Conservation (phyloP, 2,797 vertebrate species). For the Myotis pilosus region DNA sequence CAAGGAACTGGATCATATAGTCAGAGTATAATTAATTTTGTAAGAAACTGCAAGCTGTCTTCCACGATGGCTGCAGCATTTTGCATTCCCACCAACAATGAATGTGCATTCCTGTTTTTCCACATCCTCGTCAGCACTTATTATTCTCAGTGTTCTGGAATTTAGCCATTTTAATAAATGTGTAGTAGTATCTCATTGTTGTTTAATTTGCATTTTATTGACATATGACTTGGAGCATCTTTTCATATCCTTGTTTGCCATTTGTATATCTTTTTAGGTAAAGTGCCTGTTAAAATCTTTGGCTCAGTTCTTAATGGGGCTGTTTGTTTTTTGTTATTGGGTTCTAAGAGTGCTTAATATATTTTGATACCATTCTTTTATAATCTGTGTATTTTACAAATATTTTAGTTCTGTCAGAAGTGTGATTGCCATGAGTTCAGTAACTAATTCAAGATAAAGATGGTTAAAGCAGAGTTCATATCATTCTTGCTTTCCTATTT, state of each 20-base stretch:
- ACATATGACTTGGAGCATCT: neutral
- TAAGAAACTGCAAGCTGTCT: neutral
- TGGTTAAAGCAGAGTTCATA: too few species aligned
- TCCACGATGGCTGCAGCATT: neutral
- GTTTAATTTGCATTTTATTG: neutral
- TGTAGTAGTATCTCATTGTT: too few species aligned
- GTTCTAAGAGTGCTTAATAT: neutral
- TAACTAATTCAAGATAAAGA: neutral
- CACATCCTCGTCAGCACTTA: fast-evolving
- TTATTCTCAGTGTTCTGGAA: neutral
- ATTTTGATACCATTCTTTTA: neutral
- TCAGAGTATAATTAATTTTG: neutral
- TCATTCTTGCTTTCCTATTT: too few species aligned
- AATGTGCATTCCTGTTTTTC: fast-evolving
- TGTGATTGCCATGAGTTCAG: neutral
- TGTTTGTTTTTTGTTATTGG: neutral
- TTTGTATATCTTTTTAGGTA: neutral
- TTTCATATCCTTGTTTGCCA: neutral
- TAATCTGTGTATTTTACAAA: neutral
- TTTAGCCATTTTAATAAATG: neutral
- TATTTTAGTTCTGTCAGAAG: neutral
- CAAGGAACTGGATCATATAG: neutral
- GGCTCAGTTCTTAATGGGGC: neutral
- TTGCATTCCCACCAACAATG: fast-evolving
- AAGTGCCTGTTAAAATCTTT: neutral